Base-by-base conservation (phyloP, 2,797 vertebrate species). In the Alca torda region DNA sequence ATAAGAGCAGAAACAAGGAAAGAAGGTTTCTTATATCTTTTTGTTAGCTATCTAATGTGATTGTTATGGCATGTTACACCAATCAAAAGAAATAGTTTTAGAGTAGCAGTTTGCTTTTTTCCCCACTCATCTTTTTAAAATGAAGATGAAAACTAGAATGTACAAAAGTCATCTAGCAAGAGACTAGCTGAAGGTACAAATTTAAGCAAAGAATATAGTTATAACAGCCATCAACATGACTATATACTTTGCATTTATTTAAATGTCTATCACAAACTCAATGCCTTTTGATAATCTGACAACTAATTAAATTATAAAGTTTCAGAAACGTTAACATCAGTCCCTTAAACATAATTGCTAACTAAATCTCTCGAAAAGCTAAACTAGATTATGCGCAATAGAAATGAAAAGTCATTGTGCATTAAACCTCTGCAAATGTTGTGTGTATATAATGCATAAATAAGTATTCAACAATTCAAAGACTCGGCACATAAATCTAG, bases 291-390 rank as follows among this genome's bases (percentile, higher is more conserved):
- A 97, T 97, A 95, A 96, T 96, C 96, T 97, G 97, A 98, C 95
- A 97, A 95, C 95, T 97, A 96, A 97, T 97, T 97, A 97, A 97
- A 96, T 98, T 98, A 97, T 95, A 97, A 97, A 97, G 94, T 97
- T 97, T 89, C 94, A 97, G 65, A 94, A 93, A 95, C 91, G 90
- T 93, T 97, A 97, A 96, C 93, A 97, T 84, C 96, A 96, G 87
- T 95, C 91, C 94, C 95, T 97, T 96, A 95, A 97, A 96, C 90
- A 95, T 95, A 95, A 70, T 96, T 95, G 95, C 91, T 89, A 98
- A 97, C 95, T 90, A 96, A 93, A 89, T 97, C 87, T 87, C 95
- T 97, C 80, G 87, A 96, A 96, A 95, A 96, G 95, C 92, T 92
- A 95, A 96, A 96, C 96, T 94, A 96, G 95, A 90, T 96, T 92